Base-by-base conservation (phyloP, 2,888 invertebrate genomes). In the Galeruca laticollis region DNA sequence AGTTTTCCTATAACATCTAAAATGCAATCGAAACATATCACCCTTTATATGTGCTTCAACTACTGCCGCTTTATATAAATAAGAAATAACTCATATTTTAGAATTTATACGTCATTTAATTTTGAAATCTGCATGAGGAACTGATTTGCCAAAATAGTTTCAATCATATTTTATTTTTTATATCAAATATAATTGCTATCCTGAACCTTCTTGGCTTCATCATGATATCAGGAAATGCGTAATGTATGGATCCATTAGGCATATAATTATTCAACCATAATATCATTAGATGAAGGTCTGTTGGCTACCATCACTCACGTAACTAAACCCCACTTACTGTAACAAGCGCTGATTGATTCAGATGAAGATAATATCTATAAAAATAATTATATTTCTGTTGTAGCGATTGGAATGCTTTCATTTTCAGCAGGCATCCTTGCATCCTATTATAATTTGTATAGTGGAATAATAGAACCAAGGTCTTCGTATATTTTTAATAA, bases 281-380 rank as follows among this genome's bases (percentile, higher is more conserved):
- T 43, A 13, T n/a, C 26, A 47, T 15, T 15, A 15, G 15, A 9
- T 15, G 47, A 18, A 47, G 47, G 47, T 18, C 47, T 47, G 15
- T 47, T 15, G 47, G 15, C 47, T 47, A 47, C 43, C 15, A 47
- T 8, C 26, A 26, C 40, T 40, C n/a, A 40, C 3, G 40, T 40
- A n/a, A 40, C n/a, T 40, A 37, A 37, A 11, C 11, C 11, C 13
- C 13, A 37, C 2, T 37, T 37, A 37, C 13, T 37, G 10, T 37
- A 40, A 40, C 40, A 40, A 40, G 0, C n/a, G 40, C 47, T 47
- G 47, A 47, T 47, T 47, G 18, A 47, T 47, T 47, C n/a, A 40
- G 15, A 18, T 15, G 2, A 18, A 26, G 26, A 26, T 26, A 26
- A 26, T 26, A 5, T 26, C 26, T 3, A 1, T 26, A 15, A 47